Evolutionary conservation across 1,140 invertebrate genomes (phyloP), one percentile per base, ranked within the genome.

Genomic region (Calephelis virginiensis): DNA sequence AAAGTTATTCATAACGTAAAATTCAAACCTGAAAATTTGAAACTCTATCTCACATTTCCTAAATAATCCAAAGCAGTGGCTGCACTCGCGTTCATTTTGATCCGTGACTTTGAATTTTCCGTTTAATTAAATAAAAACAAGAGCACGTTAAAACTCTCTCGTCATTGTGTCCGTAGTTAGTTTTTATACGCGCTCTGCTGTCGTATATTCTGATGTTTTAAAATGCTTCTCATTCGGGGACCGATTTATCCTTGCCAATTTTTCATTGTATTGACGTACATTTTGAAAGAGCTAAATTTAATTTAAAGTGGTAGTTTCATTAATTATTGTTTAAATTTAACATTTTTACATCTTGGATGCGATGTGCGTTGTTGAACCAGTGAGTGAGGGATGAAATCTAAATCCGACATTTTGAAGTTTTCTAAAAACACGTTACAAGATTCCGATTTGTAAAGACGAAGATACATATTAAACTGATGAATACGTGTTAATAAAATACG

Each of bases 51-150:
- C 40, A 43, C 40, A 43, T 43, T 43, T 43, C 40, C 40, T 6
- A 8, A 8, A 43, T 43, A 43, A 43, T 5, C 40, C 8, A 45
- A 50, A 68, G 59, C 48, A 64, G 40, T 43, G 40, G 40, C 40
- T 43, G 40, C 40, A 43, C 40, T 45, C 50, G 49, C 60, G 43
- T 72, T 68, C 71, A 68, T 76, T 75, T 59, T 69, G 64, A 72
- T 72, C 64, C 73, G 65, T 80, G 78, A 78, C 80, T 85, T 73
- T 76, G 75, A 77, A 82, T 83, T 84, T 80, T 69, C 73, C 75
- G 73, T 83, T 86, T 84, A 84, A 86, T 86, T 86, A 83, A 86
- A 86, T 81, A 77, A 77, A 84, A 86, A 84, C 82, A 86, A 79
- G 81, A 66, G 77, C 80, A 84, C 78, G 79, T 79, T 75, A 74